Base-by-base conservation (phyloP, 2,888 invertebrate genomes). In the Caenorhabditis wallacei region DNA sequence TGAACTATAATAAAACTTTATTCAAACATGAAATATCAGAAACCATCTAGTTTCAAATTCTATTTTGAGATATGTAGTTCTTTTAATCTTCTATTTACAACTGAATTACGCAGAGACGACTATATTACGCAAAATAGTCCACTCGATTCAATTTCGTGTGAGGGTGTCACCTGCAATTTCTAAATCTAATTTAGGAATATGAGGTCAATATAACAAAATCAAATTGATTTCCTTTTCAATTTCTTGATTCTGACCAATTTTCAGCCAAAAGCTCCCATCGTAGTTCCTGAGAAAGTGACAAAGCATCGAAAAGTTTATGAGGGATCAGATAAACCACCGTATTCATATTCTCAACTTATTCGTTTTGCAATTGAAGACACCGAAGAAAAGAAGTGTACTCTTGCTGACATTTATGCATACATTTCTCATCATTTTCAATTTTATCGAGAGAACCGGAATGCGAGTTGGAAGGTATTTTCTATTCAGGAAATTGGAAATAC, bases 401-500 rank as follows among this genome's bases (percentile, higher is more conserved):
- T 88, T 30, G 79, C 78, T 30, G 87, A 82, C 2, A 88, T 88
- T 30, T 88, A 88, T 59, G 64, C 70, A 1, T 85, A 76, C 46
- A 84, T 88, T n/a, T 8, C 85, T 0, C 68, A 85, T 18, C 75
- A 82, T 40, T 87, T 82, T 54, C 51, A 59, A 37, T 87, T 82
- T 64, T 87, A 86, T 70, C 61, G 81, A 13, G 76, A 85, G 30
- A 87, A 85, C 64, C 72, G 81, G 56, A 87, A 81, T 35, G 11
- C 79, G 11, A 84, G 85, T 68, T 87, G 87, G 86, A 84, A 80
- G 85, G 87, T 87, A 35, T n/a, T n/a, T n/a, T n/a, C n/a, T n/a
- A n/a, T n/a, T 43, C n/a, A 30, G 57, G 57, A 57, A 57, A 57
- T 57, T 40, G 64, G 46, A 18, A 18, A 4, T 48, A 69, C 40